Evolutionary conservation across 2,888 invertebrate species (phyloP).

Genomic region (Cabera pusaria): DNA sequence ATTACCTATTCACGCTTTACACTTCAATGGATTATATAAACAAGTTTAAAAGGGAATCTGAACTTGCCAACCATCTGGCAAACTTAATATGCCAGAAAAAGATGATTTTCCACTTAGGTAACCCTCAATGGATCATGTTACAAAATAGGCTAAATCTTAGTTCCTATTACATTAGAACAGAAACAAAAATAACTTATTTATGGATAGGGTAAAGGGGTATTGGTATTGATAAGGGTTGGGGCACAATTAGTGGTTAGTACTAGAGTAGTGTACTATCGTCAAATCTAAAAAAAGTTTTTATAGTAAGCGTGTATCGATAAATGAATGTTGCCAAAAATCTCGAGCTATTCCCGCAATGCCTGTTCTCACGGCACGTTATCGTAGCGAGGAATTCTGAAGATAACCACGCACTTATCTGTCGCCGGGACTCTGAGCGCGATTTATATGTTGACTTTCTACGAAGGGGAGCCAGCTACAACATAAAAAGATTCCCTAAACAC

Average conservation of each 20-base stretch:
- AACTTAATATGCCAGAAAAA: neutral
- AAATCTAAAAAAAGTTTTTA: constrained; percentile 42
- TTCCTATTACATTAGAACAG: neutral
- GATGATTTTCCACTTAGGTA: neutral
- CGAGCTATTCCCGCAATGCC: constrained; percentile 51
- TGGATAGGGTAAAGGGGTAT: no score
- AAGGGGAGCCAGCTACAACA: constrained; percentile 27
- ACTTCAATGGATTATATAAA: constrained; percentile 28
- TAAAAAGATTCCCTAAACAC: constrained; percentile 26
- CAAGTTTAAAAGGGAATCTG: constrained; percentile 3
- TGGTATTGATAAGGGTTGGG: constrained; percentile 22
- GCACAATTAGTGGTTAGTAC: no score
- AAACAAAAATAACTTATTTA: no score
- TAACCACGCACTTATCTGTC: constrained; percentile 70
- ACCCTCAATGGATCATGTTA: constrained; percentile 1
- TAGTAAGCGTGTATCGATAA: constrained; percentile 45
- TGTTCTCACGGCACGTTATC: constrained; percentile 71
- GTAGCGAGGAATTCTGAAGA: constrained; percentile 59
- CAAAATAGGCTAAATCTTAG: neutral
- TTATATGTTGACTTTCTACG: constrained; percentile 45
- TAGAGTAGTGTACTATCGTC: no score
- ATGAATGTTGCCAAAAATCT: constrained; percentile 46
- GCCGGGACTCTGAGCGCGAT: constrained; percentile 41
- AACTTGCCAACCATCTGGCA: constrained; percentile 15
- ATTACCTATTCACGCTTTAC: constrained; percentile 33